A percentile compares a stretch with the other conserved stretches of the same genome.
Conservation (phyloP, 2,888 invertebrate genomes). For the Hartigia nigra region DNA sequence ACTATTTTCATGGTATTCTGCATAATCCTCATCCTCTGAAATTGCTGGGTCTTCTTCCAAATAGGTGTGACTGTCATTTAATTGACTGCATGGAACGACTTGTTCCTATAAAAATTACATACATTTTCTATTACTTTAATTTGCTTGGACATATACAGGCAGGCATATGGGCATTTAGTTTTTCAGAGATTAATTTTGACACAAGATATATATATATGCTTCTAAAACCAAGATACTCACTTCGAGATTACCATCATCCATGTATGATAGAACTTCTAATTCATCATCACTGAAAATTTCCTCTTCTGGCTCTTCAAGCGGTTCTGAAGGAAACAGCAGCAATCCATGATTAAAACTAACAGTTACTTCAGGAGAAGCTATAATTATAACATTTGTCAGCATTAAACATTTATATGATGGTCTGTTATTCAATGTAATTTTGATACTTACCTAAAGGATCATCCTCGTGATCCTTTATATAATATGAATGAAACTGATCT, state of each 20-base stretch:
- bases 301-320: constrained; percentile 31
- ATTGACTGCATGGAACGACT: constrained; percentile 36
- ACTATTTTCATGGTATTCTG: constrained; percentile 36
- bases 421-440: not conserved
- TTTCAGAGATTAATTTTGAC: not conserved
- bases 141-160: not conserved
- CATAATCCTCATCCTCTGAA: constrained; percentile 33
- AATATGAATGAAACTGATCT: constrained; percentile 20
- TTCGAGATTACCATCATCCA: constrained; percentile 27
- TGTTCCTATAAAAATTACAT: constrained; percentile 32
- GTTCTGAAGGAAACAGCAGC: constrained; percentile 16
- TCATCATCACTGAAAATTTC: constrained; percentile 34
- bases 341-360: constrained; percentile 31
- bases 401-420: not conserved
- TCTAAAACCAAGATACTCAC: constrained; percentile 11
- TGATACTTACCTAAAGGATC: constrained; percentile 31
- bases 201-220: not conserved
- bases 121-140: not conserved
- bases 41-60: constrained; percentile 28
- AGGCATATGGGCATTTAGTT: not conserved
- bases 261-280: constrained; percentile 24
- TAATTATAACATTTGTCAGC: not conserved
- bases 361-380: constrained; percentile 34
- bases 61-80: constrained; percentile 34
- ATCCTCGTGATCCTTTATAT: constrained; percentile 15